phyloP scores from a whole-genome alignment of 1,140 invertebrate species.

The Euura saliciscinereae region DNA sequence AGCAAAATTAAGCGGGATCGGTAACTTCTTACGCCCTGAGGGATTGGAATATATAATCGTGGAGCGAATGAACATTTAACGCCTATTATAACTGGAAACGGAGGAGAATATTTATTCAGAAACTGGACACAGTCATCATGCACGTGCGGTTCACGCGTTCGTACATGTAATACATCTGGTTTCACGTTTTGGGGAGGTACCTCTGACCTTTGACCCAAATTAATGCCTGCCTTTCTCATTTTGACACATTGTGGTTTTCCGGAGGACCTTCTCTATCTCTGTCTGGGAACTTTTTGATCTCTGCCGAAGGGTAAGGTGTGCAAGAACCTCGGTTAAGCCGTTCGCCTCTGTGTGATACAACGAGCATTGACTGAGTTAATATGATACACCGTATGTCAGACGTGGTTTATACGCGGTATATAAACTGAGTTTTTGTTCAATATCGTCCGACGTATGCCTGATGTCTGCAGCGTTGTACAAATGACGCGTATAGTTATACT shows the following conservation, averaged over 20 bases:
- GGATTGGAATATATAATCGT: background rate
- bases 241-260: background rate
- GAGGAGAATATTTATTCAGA: constrained; percentile 3
- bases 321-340: too few relatives aligned
- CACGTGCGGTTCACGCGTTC: background rate
- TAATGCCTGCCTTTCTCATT: background rate
- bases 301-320: background rate
- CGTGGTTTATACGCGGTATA: too few relatives aligned
- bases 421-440: too few relatives aligned
- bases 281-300: background rate
- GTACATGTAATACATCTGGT: background rate
- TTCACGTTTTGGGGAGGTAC: constrained; percentile 2
- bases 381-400: too few relatives aligned
- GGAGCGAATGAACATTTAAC: background rate
- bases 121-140: background rate
- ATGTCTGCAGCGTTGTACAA: too few relatives aligned
- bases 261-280: background rate
- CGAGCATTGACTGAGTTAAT: too few relatives aligned
- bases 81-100: background rate
- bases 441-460: too few relatives aligned
- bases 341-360: too few relatives aligned
- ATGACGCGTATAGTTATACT: too few relatives aligned
- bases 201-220: constrained; percentile 1
- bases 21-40: background rate
- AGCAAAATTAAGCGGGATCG: background rate